phyloP scores from a whole-genome alignment of 1,140 invertebrate species.

The Frieseomelitta varia region DNA sequence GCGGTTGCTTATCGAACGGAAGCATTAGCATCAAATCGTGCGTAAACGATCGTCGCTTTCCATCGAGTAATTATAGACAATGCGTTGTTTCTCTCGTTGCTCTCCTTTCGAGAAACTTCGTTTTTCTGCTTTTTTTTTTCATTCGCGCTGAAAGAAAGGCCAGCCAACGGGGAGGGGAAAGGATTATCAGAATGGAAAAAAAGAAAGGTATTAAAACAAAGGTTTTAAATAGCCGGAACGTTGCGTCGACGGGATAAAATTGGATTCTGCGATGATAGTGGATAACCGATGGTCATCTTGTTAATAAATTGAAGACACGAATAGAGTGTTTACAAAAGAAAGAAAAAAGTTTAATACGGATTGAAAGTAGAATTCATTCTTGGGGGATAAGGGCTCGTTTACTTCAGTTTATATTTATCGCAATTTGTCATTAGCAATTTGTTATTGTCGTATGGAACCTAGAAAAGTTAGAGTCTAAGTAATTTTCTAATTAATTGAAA shows the following conservation, averaged over 20 bases:
- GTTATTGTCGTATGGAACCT: too few relatives aligned
- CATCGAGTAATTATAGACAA: slow-evolving; percentile 36
- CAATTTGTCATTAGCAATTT: too few relatives aligned
- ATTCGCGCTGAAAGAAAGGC: not conserved
- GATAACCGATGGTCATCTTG: not conserved
- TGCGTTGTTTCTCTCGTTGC: not conserved
- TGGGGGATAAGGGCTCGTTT: too few relatives aligned
- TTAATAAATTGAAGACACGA: not conserved
- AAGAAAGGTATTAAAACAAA: too few relatives aligned
- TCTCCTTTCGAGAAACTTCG: slow-evolving; percentile 3
- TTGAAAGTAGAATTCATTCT: not conserved
- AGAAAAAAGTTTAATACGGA: not conserved
- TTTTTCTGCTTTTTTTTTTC: not conserved
- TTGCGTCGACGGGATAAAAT: not conserved
- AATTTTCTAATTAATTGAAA: too few relatives aligned
- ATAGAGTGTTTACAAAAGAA: not conserved
- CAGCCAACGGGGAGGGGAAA: not conserved
- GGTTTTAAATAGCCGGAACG: not conserved
- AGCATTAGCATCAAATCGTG: slow-evolving; percentile 26
- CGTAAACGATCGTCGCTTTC: slow-evolving; percentile 43
- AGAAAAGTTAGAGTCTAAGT: too few relatives aligned
- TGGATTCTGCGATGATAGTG: not conserved
- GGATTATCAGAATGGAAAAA: not conserved
- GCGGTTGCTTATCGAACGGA: slow-evolving; percentile 13
- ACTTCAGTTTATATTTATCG: too few relatives aligned